Evolutionary conservation across 2,113 vertebrate species (phyloP).

Genomic region (Centropus bengalensis): DNA sequence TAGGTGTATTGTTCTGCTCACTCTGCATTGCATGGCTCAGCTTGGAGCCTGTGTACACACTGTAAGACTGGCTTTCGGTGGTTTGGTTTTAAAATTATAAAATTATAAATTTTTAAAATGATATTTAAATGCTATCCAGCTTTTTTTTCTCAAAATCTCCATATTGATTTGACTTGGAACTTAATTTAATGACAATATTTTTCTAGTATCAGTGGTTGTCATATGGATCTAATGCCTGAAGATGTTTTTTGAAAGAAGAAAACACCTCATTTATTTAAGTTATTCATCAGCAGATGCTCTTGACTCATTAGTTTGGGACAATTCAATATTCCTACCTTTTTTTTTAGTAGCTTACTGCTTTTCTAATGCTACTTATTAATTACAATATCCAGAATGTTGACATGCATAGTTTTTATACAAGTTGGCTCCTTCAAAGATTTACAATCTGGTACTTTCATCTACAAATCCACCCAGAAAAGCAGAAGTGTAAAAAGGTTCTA

Average conservation of each 20-base stretch:
- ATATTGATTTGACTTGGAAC: not conserved
- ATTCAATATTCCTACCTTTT: not conserved
- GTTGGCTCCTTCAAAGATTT: not conserved
- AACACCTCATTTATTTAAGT: not conserved
- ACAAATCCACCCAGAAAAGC: not conserved
- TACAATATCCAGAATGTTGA: not conserved
- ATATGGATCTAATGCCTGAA: not conserved
- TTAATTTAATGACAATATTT: not conserved
- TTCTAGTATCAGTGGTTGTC: not conserved
- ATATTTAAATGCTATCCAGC: not conserved
- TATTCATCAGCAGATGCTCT: not conserved
- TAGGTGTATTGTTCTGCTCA: not conserved
- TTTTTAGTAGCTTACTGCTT: not conserved
- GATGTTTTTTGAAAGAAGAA: not conserved
- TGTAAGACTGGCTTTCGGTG: not conserved
- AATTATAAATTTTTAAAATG: no score
- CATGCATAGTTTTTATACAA: not conserved
- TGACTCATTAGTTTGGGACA: not conserved
- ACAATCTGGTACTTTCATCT: not conserved
- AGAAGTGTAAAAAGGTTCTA: not conserved
- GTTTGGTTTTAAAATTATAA: no score
- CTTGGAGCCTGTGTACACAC: not conserved
- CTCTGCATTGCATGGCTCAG: not conserved
- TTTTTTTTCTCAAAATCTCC: not conserved
- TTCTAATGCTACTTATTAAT: not conserved